phyloP scores from a whole-genome alignment of 1,140 invertebrate genomes.

The Bacillus rossius region DNA sequence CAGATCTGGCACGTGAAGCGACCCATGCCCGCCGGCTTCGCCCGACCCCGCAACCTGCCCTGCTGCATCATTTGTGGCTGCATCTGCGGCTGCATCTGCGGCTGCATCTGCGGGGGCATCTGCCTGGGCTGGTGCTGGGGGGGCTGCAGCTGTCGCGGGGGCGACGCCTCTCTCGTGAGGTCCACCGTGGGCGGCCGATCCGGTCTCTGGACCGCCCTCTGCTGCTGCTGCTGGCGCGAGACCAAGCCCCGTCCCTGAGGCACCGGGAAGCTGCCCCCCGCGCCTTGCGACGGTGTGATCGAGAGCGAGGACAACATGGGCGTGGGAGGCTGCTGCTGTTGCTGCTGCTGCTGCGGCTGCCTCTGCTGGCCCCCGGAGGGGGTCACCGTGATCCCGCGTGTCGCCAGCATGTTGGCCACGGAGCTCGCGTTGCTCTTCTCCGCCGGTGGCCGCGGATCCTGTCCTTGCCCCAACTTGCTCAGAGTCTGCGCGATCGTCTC shows the following conservation, averaged over 20 bases:
- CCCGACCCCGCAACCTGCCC: slow-evolving; percentile 23
- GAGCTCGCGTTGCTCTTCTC: slow-evolving; percentile 58
- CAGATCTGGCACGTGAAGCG: slow-evolving; percentile 45
- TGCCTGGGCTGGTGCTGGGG: too few species aligned
- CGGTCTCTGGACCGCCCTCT: slow-evolving; percentile 37
- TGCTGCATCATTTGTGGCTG: slow-evolving; percentile 28
- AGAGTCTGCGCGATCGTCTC: slow-evolving; percentile 61
- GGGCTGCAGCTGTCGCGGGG: slow-evolving; percentile 9
- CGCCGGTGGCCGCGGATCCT: slow-evolving; percentile 8
- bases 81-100: too few species aligned
- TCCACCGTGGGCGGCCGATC: slow-evolving; percentile 50
- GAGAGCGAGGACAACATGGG: background rate
- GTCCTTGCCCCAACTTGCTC: slow-evolving; percentile 43
- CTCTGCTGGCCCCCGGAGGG: slow-evolving; percentile 42
- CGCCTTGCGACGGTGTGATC: too few species aligned
- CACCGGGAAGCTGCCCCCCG: slow-evolving; percentile 38
- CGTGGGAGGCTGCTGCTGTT: slow-evolving; percentile 28
- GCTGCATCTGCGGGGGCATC: too few species aligned
- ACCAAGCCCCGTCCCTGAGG: slow-evolving; percentile 35
- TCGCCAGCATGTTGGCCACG: slow-evolving; percentile 67
- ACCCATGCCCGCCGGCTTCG: background rate
- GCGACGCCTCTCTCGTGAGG: slow-evolving; percentile 45
- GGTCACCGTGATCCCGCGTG: slow-evolving; percentile 68
- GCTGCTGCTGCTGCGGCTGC: background rate
- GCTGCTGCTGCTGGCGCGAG: slow-evolving; percentile 1